Evolutionary conservation across 2,888 invertebrate species (phyloP), one percentile per base, ranked within the genome.

Genomic region (Liposcelis brunnea): DNA sequence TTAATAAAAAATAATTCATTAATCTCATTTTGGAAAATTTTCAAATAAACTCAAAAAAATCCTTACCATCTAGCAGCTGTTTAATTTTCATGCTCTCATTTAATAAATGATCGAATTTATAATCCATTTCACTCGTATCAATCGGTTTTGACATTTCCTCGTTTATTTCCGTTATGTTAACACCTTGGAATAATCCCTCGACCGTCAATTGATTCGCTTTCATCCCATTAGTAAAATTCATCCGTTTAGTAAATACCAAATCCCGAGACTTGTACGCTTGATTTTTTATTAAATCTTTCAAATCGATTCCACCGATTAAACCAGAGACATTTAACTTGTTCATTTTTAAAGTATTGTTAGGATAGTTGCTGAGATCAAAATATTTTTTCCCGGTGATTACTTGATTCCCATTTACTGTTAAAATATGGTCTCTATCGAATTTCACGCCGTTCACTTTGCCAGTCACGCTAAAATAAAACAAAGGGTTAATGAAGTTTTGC

Each of bases 381-480:
- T 35, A 52, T 55, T 65, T 68, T 38, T 49, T 55, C 7, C 64
- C 66, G 6, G 51, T 55, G 18, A 70, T 59, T 16, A 49, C 55
- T 58, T 70, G 70, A 3, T 58, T 54, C 2, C 49, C 45, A 7
- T 58, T 59, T 49, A 59, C 62, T 26, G 61, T 47, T 52, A 70
- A 52, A 6, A 63, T 55, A 14, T 60, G 58, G 11, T 63, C 54
- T 2, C 55, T 47, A 48, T 56, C 52, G 51, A 64, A 55, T 52
- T 56, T 52, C 47, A 55, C 49, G 50, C 53, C 51, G 53, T 65
- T 59, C 51, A 68, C 40, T 35, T 54, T 33, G 48, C 60, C 56
- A 52, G 60, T 50, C 21, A 62, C 52, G 31, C 61, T 61, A 47
- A 48, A 56, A 49, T 46, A 19, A 62, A 54, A 44, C 52, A 18